phyloP scores from a whole-genome alignment of 2,113 vertebrate genomes.

The Silurus meridionalis region DNA sequence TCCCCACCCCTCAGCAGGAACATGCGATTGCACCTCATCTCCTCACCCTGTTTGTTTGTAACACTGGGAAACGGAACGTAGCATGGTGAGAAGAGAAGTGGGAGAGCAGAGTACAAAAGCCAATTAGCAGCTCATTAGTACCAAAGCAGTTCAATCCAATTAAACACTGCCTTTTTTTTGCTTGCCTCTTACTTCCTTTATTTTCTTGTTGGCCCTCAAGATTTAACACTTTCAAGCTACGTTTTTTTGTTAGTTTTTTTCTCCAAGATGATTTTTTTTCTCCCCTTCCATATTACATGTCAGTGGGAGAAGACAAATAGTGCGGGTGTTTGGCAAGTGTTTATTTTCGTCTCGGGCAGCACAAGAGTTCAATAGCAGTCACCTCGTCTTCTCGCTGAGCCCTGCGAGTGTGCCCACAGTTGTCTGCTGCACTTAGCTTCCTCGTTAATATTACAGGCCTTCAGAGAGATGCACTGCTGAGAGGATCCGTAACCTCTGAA shows the following conservation, averaged over 20 bases:
- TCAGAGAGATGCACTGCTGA: constrained; percentile 56
- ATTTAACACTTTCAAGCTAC: constrained; percentile 53
- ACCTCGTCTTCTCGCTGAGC: constrained; percentile 41
- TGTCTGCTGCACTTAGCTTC: constrained; percentile 61
- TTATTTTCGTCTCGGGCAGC: constrained; percentile 55
- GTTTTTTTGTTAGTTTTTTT: constrained; percentile 48
- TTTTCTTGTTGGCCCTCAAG: constrained; percentile 47
- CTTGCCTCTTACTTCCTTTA: constrained; percentile 28
- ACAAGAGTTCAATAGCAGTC: constrained; percentile 49
- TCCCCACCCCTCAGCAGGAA: background rate
- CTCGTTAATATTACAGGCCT: constrained; percentile 66
- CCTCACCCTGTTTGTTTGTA: constrained; percentile 58
- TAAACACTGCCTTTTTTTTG: constrained; percentile 48
- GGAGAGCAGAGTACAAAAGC: constrained; percentile 64
- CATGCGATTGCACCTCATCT: constrained; percentile 20
- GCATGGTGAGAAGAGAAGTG: constrained; percentile 47
- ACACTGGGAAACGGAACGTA: constrained; percentile 59
- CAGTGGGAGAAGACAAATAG: constrained; percentile 53
- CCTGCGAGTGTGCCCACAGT: constrained; percentile 52
- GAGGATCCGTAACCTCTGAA: constrained; percentile 48
- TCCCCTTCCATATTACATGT: constrained; percentile 30
- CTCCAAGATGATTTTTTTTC: constrained; percentile 45
- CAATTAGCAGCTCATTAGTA: constrained; percentile 75
- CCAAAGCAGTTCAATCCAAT: constrained; percentile 68
- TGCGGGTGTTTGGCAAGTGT: constrained; percentile 43